These are phyloP conservation scores for Carposina sasakii DNA, from an alignment of 1,140 invertebrate species.

Conservation along the genomic window DNA sequence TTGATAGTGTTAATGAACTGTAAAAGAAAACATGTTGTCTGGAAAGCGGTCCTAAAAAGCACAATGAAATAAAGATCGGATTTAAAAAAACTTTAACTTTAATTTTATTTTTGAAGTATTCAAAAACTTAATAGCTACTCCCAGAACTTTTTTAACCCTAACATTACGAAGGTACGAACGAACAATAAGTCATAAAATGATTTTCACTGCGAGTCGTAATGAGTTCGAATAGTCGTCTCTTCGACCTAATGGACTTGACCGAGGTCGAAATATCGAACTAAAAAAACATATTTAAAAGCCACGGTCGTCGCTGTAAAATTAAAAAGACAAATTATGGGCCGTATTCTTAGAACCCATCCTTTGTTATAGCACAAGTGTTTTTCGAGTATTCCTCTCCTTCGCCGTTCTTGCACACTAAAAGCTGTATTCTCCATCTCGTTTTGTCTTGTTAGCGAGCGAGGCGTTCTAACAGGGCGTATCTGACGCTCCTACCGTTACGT, in stretches of 20 bases:
- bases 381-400: constrained; percentile 60
- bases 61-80: no score
- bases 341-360: constrained; percentile 68
- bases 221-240: constrained; percentile 53
- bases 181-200: constrained; percentile 65
- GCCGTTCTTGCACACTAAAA: constrained; percentile 34
- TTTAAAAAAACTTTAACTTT: no score
- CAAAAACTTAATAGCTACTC: no score
- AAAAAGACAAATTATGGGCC: constrained; percentile 73
- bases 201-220: constrained; percentile 55
- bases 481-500: constrained; percentile 61
- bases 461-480: constrained; percentile 65
- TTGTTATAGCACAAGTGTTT: constrained; percentile 73
- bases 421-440: constrained; percentile 44
- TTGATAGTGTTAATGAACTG: no score
- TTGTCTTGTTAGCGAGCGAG: constrained; percentile 58
- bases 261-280: constrained; percentile 48
- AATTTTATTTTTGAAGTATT: no score
- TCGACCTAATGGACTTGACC: constrained; percentile 55
- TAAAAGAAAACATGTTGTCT: no score
- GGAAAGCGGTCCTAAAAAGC: no score
- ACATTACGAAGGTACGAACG: no score
- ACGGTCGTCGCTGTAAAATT: constrained; percentile 69
- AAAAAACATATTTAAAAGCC: constrained; percentile 64
- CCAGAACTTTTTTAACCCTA: no score